Evolutionary conservation across 2,797 vertebrate genomes (phyloP).

Genomic region (Danio kyathit): DNA sequence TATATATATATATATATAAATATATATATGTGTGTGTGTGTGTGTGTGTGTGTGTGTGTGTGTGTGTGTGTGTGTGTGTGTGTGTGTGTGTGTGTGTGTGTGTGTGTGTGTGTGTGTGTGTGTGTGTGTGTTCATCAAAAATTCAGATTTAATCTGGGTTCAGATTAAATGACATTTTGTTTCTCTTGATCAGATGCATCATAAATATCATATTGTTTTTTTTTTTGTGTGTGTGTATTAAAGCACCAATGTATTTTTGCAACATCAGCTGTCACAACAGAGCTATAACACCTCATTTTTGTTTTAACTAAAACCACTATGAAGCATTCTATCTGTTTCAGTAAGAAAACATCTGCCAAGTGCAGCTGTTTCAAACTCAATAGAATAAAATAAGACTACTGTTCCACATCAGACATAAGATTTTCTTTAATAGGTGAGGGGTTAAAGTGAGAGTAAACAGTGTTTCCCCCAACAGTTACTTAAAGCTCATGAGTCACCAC

Average conservation of each 20-base stretch:
- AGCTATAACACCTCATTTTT: background rate
- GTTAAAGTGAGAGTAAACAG: constrained; percentile 34
- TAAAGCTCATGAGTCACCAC: constrained; percentile 81
- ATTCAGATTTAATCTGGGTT: too few species aligned
- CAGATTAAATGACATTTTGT: background rate
- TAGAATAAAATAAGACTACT: constrained; percentile 20
- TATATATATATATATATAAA: too few species aligned
- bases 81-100: too few species aligned
- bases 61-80: too few species aligned
- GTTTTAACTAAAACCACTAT: background rate
- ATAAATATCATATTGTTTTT: too few species aligned
- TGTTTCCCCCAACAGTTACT: constrained; percentile 59
- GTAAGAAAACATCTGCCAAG: constrained; percentile 3
- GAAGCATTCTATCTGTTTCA: background rate
- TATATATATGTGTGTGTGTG: too few species aligned
- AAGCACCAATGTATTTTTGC: background rate
- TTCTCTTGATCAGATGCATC: background rate
- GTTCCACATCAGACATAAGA: background rate
- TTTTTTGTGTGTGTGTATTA: background rate
- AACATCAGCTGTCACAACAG: background rate
- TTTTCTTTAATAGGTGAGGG: background rate
- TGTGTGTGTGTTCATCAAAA: too few species aligned
- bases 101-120: too few species aligned
- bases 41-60: too few species aligned
- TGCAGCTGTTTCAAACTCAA: background rate